Evolutionary conservation across 2,888 invertebrate species (phyloP).

Genomic region (Meghimatium bilineatum): DNA sequence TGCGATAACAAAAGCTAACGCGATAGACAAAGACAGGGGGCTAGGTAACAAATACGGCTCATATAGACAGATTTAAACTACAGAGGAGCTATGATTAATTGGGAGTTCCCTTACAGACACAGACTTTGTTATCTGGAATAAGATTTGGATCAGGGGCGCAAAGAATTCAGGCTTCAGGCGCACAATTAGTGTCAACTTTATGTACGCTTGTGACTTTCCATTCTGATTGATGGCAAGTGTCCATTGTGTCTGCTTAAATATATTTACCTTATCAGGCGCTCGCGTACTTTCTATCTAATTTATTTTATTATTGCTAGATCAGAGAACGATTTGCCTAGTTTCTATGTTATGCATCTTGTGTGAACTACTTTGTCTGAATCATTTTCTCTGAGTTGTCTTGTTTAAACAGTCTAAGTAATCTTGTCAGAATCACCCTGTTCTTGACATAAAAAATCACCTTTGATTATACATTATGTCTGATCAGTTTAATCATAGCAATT

Average conservation of each 20-base stretch:
- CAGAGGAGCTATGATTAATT: background rate
- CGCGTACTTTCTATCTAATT: background rate
- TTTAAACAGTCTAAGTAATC: too few relatives aligned
- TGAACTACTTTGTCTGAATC: too few relatives aligned
- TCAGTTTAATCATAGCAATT: too few relatives aligned
- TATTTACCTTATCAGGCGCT: background rate
- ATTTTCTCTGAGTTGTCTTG: too few relatives aligned
- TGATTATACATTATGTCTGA: too few relatives aligned
- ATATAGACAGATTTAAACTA: background rate
- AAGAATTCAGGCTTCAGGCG: background rate
- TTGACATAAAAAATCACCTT: too few relatives aligned
- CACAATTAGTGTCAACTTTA: conserved; percentile 18
- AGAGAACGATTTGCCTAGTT: too few relatives aligned
- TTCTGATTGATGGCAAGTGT: conserved; percentile 9
- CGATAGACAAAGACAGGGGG: too few relatives aligned
- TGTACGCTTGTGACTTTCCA: conserved; percentile 3
- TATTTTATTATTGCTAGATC: background rate
- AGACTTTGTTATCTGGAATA: background rate
- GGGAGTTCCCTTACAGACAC: background rate
- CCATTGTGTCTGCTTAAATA: background rate
- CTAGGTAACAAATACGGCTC: background rate
- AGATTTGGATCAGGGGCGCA: background rate
- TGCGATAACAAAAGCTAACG: too few relatives aligned
- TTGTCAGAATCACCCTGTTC: too few relatives aligned
- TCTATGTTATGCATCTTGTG: too few relatives aligned